Evolutionary conservation across 2,888 invertebrate species (phyloP).

Genomic region (Hoplodrina ambigua): DNA sequence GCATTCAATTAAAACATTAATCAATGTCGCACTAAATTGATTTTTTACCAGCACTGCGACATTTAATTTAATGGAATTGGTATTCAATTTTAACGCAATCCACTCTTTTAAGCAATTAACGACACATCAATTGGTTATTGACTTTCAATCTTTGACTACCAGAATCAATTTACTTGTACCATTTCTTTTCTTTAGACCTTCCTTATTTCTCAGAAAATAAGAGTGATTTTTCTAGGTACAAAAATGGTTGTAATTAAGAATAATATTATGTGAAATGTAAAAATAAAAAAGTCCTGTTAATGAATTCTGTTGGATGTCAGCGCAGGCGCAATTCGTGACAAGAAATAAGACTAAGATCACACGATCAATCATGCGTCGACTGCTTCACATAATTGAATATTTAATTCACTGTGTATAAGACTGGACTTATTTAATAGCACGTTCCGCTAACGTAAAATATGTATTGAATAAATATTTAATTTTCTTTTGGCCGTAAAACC

Average conservation of each 20-base stretch:
- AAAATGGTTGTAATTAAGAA: slow-evolving; percentile 19
- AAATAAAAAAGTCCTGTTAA: slow-evolving; percentile 11
- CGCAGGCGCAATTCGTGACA: slow-evolving; percentile 45
- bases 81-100: slow-evolving; percentile 42
- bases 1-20: slow-evolving; percentile 46
- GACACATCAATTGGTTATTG: slow-evolving; percentile 61
- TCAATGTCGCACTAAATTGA: slow-evolving; percentile 54
- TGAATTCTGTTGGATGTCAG: slow-evolving; percentile 29
- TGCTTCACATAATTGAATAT: slow-evolving; percentile 64
- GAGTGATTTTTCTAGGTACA: slow-evolving; percentile 1
- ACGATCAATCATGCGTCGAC: slow-evolving; percentile 64
- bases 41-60: slow-evolving; percentile 42
- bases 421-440: slow-evolving; percentile 36
- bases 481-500: neutral
- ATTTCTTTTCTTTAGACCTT: neutral
- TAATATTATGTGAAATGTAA: slow-evolving; percentile 26
- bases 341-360: slow-evolving; percentile 55
- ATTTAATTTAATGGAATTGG: slow-evolving; percentile 43
- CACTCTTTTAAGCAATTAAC: slow-evolving; percentile 57
- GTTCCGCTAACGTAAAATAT: slow-evolving; percentile 28
- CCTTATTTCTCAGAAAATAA: slow-evolving; percentile 22
- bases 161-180: slow-evolving; percentile 4
- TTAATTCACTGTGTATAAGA: slow-evolving; percentile 42
- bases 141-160: slow-evolving; percentile 58
- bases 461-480: slow-evolving; percentile 9